Percentiles rank a stretch among this genome's conserved stretches.
phyloP scores from a whole-genome alignment of 2,888 invertebrate species.

The Diloba caeruleocephala region DNA sequence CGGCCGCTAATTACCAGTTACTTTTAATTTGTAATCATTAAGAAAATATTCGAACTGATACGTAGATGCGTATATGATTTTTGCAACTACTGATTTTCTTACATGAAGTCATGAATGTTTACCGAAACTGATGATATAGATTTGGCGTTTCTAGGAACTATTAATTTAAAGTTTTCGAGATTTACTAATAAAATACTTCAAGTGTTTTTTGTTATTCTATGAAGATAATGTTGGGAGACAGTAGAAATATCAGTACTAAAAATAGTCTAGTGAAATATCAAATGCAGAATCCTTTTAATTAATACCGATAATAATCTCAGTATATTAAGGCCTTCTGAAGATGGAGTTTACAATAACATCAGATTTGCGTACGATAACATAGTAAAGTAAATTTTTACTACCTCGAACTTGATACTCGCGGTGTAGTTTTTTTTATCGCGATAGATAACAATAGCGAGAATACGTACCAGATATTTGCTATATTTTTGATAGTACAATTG shows the following conservation, averaged over 20 bases:
- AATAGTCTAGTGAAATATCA: too few relatives aligned
- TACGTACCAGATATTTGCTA: constrained; percentile 12
- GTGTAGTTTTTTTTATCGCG: constrained; percentile 32
- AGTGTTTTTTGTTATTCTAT: too few relatives aligned
- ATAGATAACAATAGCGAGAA: constrained; percentile 25
- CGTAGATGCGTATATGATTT: too few relatives aligned
- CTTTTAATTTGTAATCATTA: constrained; percentile 20
- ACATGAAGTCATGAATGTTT: too few relatives aligned
- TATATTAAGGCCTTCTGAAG: background rate
- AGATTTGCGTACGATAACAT: constrained; percentile 11
- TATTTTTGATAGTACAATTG: constrained; percentile 12
- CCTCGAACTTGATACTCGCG: constrained; percentile 35
- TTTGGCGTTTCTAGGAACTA: background rate
- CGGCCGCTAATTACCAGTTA: constrained; percentile 31
- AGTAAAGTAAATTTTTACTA: constrained; percentile 15
- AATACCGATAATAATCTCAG: too few relatives aligned
- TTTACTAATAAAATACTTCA: too few relatives aligned
- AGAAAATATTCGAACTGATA: too few relatives aligned
- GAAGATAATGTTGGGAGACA: too few relatives aligned
- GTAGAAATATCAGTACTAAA: too few relatives aligned
- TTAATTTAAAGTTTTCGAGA: background rate
- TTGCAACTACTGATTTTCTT: too few relatives aligned
- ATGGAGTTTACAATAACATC: constrained; percentile 17
- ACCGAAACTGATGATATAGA: background rate
- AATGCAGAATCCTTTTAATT: too few relatives aligned